Base-by-base conservation (phyloP, 2,113 vertebrate genomes). In the Callorhinus ursinus region DNA sequence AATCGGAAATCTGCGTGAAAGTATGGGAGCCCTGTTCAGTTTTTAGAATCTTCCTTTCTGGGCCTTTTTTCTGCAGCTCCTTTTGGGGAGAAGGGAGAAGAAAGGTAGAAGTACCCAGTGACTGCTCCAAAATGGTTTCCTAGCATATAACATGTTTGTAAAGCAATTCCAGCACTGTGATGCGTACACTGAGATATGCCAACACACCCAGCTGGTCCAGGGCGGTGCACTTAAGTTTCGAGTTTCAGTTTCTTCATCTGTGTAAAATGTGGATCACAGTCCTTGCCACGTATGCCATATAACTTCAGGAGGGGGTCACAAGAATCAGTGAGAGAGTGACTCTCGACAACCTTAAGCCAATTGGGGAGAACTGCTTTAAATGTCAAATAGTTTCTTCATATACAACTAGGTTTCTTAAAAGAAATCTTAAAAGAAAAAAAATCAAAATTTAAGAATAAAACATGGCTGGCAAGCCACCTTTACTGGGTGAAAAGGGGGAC, bases 361-460 rank as follows among this genome's bases (percentile, higher is more conserved):
- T 0, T 19, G 4, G 26, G 49, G 2, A 80, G 42, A 72, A 53
- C 24, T 10, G 2, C 19, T 46, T 24, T 72, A 42, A 79, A 14
- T 31, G 6, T 18, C 59, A 89, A 96, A 79, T 67, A 72, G 67
- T 86, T 22, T 61, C 65, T 85, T 57, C 19, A 49, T 81, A 77
- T 57, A 65, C 59, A 71, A n/a, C 1, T 13, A 59, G 15, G 9
- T 76, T 83, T 83, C 39, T 79, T 87, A 74, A 74, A 42, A 74
- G 46, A 88, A 89, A 88, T 63, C 31, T 36, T 76, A 24, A 84
- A 85, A 79, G 82, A 69, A 95, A 69, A 82, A 93, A 82, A 55
- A 76, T 15, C 19, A 61, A 61, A 63, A 74, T 77, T 76, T 86
- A 89, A 5, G 9, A 92, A 72, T 82, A 59, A 92, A 83, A 82